Evolutionary conservation across 2,888 invertebrate species (phyloP).

Genomic region (Dynastes tityus): DNA sequence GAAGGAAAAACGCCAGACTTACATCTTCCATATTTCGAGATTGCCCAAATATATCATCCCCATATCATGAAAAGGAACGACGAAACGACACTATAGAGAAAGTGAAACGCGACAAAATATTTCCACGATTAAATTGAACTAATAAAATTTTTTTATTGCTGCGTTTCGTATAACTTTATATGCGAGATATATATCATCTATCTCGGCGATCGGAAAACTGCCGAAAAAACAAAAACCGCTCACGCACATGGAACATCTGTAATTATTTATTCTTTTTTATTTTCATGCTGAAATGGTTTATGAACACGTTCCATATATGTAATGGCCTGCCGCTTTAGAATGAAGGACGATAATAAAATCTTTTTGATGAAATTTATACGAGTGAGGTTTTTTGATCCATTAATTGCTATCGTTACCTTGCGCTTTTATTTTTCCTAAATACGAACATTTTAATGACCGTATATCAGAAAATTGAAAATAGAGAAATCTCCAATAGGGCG

Average conservation of each 20-base stretch:
- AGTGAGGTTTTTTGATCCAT: too few species aligned
- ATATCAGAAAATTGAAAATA: too few species aligned
- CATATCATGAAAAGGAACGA: neutral
- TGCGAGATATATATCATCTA: neutral
- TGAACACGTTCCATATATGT: conserved; percentile 1
- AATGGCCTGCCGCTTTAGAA: too few species aligned
- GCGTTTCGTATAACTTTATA: neutral
- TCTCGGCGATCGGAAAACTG: neutral
- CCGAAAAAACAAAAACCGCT: conserved; percentile 19
- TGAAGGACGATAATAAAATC: too few species aligned
- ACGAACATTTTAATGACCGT: too few species aligned
- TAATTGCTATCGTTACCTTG: too few species aligned
- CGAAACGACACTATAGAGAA: conserved; percentile 1
- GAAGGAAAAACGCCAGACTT: neutral
- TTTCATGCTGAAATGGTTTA: neutral
- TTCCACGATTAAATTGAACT: conserved; percentile 18
- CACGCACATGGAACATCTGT: neutral
- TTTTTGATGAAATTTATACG: too few species aligned
- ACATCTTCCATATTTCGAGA: neutral
- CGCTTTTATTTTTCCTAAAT: too few species aligned
- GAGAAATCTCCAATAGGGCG: too few species aligned
- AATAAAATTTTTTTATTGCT: conserved; percentile 25
- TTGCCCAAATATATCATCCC: conserved; percentile 10
- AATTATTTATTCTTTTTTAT: conserved; percentile 8
- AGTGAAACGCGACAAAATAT: conserved; percentile 20